Evolutionary conservation across 2,113 vertebrate species (phyloP), one percentile per base, ranked within the genome.

Genomic region (Malurus cyaneus): DNA sequence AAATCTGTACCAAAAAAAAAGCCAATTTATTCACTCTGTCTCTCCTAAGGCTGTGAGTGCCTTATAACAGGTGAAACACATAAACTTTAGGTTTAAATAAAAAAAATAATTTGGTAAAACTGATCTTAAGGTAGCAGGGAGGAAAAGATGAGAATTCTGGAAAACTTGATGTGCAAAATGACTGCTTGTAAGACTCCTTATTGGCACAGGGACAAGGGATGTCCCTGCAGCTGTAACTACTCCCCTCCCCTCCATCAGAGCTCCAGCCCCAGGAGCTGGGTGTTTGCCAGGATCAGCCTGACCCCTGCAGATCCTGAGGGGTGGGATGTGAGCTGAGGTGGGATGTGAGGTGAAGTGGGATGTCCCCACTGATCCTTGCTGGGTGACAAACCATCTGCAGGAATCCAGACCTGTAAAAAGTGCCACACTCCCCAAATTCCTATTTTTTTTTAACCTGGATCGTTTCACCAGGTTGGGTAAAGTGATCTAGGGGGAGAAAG

Each of bases 361-460:
- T 20, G 64, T 81, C 49, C 49, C 18, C 18, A 2, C 6, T 5
- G 5, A 8, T 11, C 67, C 57, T 57, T 0, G 2, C 56, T 44
- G 52, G 60, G 19, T 1, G 9, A 32, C 5, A 47, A 76, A 44
- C 46, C 2, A 6, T 15, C 50, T 21, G 14, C 0, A 2, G 26
- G 41, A 50, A 77, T 23, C n/a, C 64, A 65, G 31, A 13, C 42
- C 67, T 62, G 32, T 11, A 9, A 21, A 62, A 80, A 65, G 6
- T 8, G 28, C 15, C 36, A 9, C 9, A 0, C 36, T 41, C 36
- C 69, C 34, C 26, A 34, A 0, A 67, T 11, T 11, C 0, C 25
- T 34, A 1, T 11, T 65, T 3, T 36, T 73, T 47, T 21, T 52
- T 34, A 29, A 69, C n/a, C 39, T 41, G 53, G 24, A 41, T 49